Percentiles rank a stretch among this genome's conserved stretches.
Conservation (phyloP, 2,113 vertebrate species). For the Aviceda subcristata region DNA sequence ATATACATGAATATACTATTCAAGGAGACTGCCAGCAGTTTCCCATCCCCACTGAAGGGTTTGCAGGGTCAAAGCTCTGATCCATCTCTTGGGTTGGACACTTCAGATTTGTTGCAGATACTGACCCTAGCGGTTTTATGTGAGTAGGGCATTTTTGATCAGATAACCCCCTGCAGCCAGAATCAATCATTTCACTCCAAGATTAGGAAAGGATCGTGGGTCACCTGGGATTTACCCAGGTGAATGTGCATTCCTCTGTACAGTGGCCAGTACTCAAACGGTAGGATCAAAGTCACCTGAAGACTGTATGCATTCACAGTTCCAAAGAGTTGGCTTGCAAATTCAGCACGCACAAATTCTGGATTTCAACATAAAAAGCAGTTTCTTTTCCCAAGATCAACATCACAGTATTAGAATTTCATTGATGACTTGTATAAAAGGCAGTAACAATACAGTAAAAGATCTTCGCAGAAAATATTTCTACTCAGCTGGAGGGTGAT, state of each 20-base stretch:
- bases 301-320: background rate
- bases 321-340: background rate
- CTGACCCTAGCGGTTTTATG: background rate
- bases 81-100: background rate
- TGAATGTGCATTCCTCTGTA: background rate
- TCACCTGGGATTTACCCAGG: background rate
- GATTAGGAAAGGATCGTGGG: background rate
- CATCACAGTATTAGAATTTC: background rate
- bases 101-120: background rate
- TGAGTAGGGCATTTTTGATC: background rate
- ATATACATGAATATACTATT: too few relatives aligned
- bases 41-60: background rate
- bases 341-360: background rate
- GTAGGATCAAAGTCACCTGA: background rate
- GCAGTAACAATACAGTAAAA: background rate
- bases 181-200: background rate
- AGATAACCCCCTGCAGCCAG: background rate
- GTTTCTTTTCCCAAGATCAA: background rate
- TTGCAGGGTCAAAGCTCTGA: background rate
- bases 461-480: background rate
- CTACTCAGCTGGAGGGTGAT: background rate
- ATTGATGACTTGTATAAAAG: background rate
- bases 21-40: background rate
- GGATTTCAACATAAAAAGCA: background rate
- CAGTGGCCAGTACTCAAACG: background rate